phyloP scores from a whole-genome alignment of 2,113 vertebrate species.

The Saccopteryx leptura region DNA sequence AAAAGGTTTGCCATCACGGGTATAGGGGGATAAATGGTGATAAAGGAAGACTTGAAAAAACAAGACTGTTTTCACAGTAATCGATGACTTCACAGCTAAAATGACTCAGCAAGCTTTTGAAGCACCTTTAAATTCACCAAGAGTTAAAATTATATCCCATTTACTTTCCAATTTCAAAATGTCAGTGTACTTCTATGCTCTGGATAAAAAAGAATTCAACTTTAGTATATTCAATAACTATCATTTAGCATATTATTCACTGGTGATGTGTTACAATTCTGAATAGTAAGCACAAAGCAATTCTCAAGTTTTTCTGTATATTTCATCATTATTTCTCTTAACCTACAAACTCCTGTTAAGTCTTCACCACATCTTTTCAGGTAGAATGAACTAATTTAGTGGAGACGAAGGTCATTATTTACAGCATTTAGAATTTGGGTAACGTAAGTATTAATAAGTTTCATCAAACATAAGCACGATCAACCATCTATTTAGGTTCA shows the following conservation, averaged over 20 bases:
- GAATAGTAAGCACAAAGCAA: background rate
- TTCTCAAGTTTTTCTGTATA: background rate
- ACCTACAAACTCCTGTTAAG: background rate
- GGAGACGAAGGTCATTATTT: conserved; percentile 34
- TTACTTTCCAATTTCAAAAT: conserved; percentile 37
- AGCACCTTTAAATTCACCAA: conserved; percentile 42
- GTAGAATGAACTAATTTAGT: conserved; percentile 22
- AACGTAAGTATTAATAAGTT: conserved; percentile 42
- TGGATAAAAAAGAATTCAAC: conserved; percentile 45
- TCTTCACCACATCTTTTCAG: conserved; percentile 48
- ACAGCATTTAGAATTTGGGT: background rate
- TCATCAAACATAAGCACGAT: conserved; percentile 48
- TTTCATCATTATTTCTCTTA: conserved; percentile 11
- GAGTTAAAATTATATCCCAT: conserved; percentile 26
- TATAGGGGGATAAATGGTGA: too few species aligned
- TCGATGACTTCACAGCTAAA: conserved; percentile 30
- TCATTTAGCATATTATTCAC: background rate
- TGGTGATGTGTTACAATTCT: background rate
- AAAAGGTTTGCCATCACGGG: too few species aligned
- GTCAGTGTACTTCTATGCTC: background rate
- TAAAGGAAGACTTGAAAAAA: too few species aligned
- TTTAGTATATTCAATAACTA: background rate
- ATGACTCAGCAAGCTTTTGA: conserved; percentile 21
- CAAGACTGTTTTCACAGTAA: background rate
- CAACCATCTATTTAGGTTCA: background rate